Percentiles rank a stretch among this genome's conserved stretches.
Evolutionary conservation across 2,888 invertebrate genomes (phyloP).

Genomic region (Mamestra brassicae): DNA sequence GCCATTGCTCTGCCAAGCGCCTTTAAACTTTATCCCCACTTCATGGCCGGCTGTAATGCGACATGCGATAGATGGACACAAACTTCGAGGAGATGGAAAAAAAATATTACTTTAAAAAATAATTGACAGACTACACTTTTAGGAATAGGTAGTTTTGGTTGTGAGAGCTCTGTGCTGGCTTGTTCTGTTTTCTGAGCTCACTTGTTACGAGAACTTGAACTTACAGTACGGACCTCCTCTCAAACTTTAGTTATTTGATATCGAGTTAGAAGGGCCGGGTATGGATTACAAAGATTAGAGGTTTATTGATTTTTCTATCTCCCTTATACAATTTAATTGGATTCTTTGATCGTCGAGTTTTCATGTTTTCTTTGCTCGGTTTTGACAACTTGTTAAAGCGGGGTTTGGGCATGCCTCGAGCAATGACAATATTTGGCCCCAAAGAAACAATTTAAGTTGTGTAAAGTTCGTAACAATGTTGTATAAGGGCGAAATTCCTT

Average conservation of each 20-base stretch:
- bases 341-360: conserved; percentile 38
- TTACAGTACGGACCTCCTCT: conserved; percentile 26
- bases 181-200: conserved; percentile 32
- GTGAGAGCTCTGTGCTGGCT: not conserved
- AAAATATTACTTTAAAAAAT: not conserved
- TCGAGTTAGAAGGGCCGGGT: conserved; percentile 36
- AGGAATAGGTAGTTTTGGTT: not conserved
- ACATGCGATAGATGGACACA: too few relatives aligned
- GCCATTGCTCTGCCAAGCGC: too few relatives aligned
- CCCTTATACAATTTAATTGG: conserved; percentile 34
- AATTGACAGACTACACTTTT: not conserved
- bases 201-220: conserved; percentile 45
- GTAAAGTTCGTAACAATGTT: conserved; percentile 32
- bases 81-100: not conserved
- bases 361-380: conserved; percentile 30
- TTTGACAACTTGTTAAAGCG: conserved; percentile 31
- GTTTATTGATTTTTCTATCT: conserved; percentile 50
- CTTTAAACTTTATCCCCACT: too few relatives aligned
- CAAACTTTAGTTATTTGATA: conserved; percentile 46
- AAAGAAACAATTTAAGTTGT: conserved; percentile 36
- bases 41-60: too few relatives aligned
- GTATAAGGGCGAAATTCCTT: conserved; percentile 28
- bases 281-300: conserved; percentile 53
- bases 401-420: conserved; percentile 22
- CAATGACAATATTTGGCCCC: conserved; percentile 38